Conservation (phyloP, 2,113 vertebrate genomes). For the Salvelinus namaycush region DNA sequence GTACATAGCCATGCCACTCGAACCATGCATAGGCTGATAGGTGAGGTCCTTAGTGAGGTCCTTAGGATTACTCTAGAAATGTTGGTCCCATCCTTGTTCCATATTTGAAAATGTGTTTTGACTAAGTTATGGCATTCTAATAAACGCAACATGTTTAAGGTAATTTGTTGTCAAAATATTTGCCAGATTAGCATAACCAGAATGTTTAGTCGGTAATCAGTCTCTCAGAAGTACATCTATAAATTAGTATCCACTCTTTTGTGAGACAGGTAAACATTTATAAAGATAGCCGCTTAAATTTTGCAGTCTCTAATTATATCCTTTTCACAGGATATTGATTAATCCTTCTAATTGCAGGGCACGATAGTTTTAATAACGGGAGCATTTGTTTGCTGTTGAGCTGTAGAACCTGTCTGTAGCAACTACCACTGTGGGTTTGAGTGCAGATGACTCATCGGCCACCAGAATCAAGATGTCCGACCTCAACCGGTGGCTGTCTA, state of each 20-base stretch:
- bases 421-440: conserved; percentile 27
- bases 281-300: conserved; percentile 8
- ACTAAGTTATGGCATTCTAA: no score
- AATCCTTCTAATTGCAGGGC: conserved; percentile 34
- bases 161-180: no score
- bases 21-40: neutral
- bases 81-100: no score
- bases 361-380: conserved; percentile 30
- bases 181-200: no score
- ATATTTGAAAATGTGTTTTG: no score
- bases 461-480: conserved; percentile 30
- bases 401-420: conserved; percentile 26
- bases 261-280: neutral
- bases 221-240: no score
- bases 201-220: no score
- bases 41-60: neutral
- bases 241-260: neutral
- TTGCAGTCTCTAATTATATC: conserved; percentile 1
- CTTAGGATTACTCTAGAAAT: no score
- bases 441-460: conserved; percentile 27
- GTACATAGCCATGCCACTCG: neutral
- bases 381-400: conserved; percentile 38
- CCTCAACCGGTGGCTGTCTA: conserved; percentile 40
- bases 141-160: no score
- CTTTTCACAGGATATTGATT: conserved; percentile 31